Base-by-base conservation (phyloP, 2,888 invertebrate genomes). In the Lamproptera curius region DNA sequence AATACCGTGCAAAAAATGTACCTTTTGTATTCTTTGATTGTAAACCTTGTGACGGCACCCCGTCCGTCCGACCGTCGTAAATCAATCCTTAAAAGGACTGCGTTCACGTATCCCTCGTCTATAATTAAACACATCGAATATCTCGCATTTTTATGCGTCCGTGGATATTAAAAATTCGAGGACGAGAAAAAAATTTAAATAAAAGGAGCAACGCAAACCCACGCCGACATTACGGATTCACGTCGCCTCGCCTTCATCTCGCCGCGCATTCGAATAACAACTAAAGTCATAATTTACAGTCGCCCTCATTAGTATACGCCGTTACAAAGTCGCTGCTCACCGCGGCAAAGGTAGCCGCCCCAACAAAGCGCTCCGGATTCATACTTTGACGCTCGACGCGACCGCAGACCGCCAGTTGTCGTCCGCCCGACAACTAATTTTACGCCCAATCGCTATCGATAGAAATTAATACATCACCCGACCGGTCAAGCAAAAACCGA, bases 401-500 rank as follows among this genome's bases (percentile, higher is more conserved):
- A 78, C 77, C 76, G 68, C 71, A 70, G 73, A 76, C 74, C 76
- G 72, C 73, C 75, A 76, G 70, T 73, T 70, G 67, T 66, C 67
- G 63, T 70, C 67, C 63, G 55, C 63, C 62, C 63, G 23, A 52
- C 72, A 67, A 81, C 75, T 69, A 78, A 87, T 87, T 87, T 86
- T 76, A 82, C 83, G 81, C 82, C 75, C 82, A 79, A 84, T 87
- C 85, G 72, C 63, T 56, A 70, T 63, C 59, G 67, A 83, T 85
- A 76, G 78, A 78, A 82, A 85, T 86, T 85, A 83, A 85, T 76
- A 83, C 75, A 76, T 86, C 81, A 82, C 67, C 61, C 59, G 57
- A 43, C 58, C 61, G 64, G 63, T 63, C 64, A 59, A 64, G 62
- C 67, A 75, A 81, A 82, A 81, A 83, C 57, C 65, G 65, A 69